Percentiles rank a stretch among this genome's conserved stretches.
These are phyloP conservation scores for Spea bombifrons DNA, from an alignment of 2,113 vertebrate species.

Conservation along the genomic window DNA sequence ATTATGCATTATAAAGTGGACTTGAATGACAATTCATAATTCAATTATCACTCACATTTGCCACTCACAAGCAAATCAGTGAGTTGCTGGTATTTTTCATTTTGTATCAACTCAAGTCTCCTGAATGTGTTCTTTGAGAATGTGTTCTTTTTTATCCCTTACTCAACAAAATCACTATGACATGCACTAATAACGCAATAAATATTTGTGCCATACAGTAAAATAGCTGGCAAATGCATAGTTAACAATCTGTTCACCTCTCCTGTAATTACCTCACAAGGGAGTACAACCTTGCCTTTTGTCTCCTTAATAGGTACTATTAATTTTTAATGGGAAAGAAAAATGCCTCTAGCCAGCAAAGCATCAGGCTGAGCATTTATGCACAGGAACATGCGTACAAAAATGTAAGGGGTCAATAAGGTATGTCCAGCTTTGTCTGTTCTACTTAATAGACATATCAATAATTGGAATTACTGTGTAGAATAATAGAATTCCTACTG, in stretches of 20 bases:
- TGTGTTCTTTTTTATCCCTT: not conserved
- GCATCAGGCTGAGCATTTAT: constrained; percentile 52
- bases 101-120: not conserved
- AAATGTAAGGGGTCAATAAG: constrained; percentile 38
- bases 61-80: too few species aligned
- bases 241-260: constrained; percentile 58
- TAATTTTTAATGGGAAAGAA: constrained; percentile 56
- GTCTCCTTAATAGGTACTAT: constrained; percentile 59
- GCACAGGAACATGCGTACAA: constrained; percentile 39
- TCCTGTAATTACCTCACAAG: constrained; percentile 63
- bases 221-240: constrained; percentile 57
- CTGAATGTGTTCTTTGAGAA: not conserved
- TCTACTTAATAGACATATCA: constrained; percentile 28
- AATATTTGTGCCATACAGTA: constrained; percentile 58
- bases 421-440: constrained; percentile 20
- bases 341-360: constrained; percentile 55
- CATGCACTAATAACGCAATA: constrained; percentile 55
- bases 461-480: constrained; percentile 17
- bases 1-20: too few species aligned
- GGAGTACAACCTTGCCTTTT: constrained; percentile 59
- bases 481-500: not conserved
- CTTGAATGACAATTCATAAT: too few species aligned
- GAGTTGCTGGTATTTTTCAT: not conserved
- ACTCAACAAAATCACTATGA: constrained; percentile 35
- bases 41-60: too few species aligned